Evolutionary conservation across 2,888 invertebrate species (phyloP).

Genomic region (Autographa gamma): DNA sequence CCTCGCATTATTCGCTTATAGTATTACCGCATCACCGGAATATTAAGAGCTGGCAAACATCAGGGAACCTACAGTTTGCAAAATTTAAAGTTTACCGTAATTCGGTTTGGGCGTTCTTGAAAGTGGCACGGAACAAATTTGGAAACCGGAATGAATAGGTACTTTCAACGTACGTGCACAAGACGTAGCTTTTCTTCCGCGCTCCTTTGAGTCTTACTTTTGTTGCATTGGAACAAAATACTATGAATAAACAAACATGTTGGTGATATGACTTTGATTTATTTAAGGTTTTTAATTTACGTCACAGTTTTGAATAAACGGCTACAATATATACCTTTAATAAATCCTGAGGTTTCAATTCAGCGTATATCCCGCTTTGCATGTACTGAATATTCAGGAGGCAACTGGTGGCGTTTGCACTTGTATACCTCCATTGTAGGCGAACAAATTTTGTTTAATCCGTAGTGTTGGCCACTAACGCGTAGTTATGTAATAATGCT

Average conservation of each 20-base stretch:
- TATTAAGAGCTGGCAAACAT: slow-evolving; percentile 2
- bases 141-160: not conserved
- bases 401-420: slow-evolving; percentile 21
- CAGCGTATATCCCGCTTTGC: slow-evolving; percentile 36
- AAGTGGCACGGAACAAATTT: slow-evolving; percentile 15
- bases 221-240: not conserved
- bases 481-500: slow-evolving; percentile 12
- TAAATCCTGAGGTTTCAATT: slow-evolving; percentile 35
- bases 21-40: slow-evolving; percentile 5
- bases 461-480: slow-evolving; percentile 9
- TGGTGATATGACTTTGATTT: not conserved
- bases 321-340: slow-evolving; percentile 20
- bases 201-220: not conserved
- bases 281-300: not conserved
- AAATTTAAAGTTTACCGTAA: slow-evolving; percentile 10
- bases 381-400: slow-evolving; percentile 50
- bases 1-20: not conserved
- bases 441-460: slow-evolving; percentile 8
- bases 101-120: slow-evolving; percentile 19
- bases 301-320: not conserved
- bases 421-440: not conserved
- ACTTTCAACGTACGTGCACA: not conserved
- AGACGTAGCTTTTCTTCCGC: not conserved
- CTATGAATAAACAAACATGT: not conserved
- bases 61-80: slow-evolving; percentile 11